These are phyloP conservation scores for Masticophis lateralis DNA, from an alignment of 2,797 vertebrate genomes.

Conservation along the genomic window DNA sequence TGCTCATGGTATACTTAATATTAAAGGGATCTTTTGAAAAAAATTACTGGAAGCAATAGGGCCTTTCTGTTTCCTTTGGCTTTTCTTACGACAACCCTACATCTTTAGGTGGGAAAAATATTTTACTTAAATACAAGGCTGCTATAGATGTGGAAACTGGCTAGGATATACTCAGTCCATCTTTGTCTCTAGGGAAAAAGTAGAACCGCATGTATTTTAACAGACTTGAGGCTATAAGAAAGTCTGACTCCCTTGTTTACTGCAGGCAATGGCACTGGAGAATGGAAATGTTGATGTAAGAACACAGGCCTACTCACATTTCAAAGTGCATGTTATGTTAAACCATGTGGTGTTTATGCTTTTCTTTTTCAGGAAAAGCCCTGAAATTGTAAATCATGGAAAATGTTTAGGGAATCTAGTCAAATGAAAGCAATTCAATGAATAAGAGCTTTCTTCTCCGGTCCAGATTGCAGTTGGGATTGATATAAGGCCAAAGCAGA, in stretches of 20 bases:
- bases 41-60: neutral
- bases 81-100: neutral
- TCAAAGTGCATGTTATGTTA: conserved; percentile 36
- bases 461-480: conserved; percentile 45
- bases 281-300: conserved; percentile 32
- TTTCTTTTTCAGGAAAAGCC: conserved; percentile 36
- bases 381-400: conserved; percentile 38
- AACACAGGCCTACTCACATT: conserved; percentile 41
- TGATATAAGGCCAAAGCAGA: conserved; percentile 47
- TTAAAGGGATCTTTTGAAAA: neutral
- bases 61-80: neutral
- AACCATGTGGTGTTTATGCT: neutral
- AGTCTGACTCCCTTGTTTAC: conserved; percentile 5
- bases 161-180: neutral
- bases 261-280: conserved; percentile 28
- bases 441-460: conserved; percentile 59
- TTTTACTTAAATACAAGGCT: conserved; percentile 13
- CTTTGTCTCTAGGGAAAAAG: neutral
- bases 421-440: conserved; percentile 49
- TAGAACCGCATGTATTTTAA: conserved; percentile 21
- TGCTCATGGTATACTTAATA: neutral
- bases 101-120: neutral
- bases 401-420: conserved; percentile 61
- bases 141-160: neutral
- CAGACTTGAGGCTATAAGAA: neutral